Conservation (phyloP, 2,113 vertebrate species). For the Varanus salvator region DNA sequence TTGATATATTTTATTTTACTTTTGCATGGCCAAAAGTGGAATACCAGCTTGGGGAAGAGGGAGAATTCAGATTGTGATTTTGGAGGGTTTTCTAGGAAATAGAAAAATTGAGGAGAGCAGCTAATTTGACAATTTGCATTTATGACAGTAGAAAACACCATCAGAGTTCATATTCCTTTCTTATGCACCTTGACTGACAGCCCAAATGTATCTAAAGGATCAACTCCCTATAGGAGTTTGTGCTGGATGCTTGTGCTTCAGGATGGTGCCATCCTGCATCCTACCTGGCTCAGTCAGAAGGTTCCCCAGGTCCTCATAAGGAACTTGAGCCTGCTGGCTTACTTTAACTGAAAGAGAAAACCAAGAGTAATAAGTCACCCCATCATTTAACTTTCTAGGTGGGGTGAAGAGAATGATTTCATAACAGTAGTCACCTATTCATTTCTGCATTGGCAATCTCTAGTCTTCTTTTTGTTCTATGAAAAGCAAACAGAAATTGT, state of each 20-base stretch:
- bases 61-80: not conserved
- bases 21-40: too few species aligned
- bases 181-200: not conserved
- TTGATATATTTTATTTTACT: not conserved
- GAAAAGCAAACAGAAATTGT: not conserved
- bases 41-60: not conserved
- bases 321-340: not conserved
- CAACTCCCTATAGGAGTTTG: not conserved
- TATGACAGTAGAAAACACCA: too few species aligned
- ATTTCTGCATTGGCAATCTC: not conserved
- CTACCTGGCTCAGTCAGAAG: conserved; percentile 1
- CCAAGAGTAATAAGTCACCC: not conserved
- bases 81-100: not conserved
- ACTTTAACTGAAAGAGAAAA: conserved; percentile 1
- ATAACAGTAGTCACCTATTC: not conserved
- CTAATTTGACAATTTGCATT: not conserved
- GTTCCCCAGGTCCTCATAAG: not conserved
- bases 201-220: not conserved
- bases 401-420: not conserved
- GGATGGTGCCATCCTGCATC: not conserved
- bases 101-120: not conserved
- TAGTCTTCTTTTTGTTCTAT: not conserved
- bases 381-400: not conserved
- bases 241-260: not conserved
- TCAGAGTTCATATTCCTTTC: not conserved